Evolutionary conservation across 2,888 invertebrate species (phyloP), one percentile per base, ranked within the genome.

Genomic region (Napeogenes sylphis): DNA sequence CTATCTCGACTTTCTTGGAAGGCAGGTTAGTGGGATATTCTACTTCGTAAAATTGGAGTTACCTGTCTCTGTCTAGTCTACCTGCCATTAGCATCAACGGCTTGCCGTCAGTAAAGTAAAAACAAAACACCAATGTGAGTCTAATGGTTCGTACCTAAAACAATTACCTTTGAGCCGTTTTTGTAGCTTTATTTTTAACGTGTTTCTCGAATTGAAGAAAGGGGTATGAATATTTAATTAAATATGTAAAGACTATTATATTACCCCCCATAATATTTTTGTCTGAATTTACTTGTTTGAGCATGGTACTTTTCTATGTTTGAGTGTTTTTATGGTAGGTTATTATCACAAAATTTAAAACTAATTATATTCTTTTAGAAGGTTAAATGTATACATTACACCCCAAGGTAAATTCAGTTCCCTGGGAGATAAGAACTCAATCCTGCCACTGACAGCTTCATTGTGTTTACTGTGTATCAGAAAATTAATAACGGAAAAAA

Each of bases 391-490:
- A 21, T 61, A 56, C 53, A 61, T 55, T 56, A 55, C 56, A 61
- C 82, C 82, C 84, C 70, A 74, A 77, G 74, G 75, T 71, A 69
- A 71, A 73, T 70, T 74, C 71, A 64, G 70, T 56, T 66, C 55
- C 61, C 68, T 69, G 64, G 42, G 73, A 77, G 81, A 84, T 84
- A 85, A 84, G 81, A 81, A 78, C 83, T 83, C 84, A 83, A 85
- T 85, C 81, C 82, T 84, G 84, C 75, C 77, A 75, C 74, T 79
- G 82, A 81, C 85, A 83, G 80, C 70, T 67, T 58, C 69, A 71
- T 71, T 73, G 74, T 75, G 77, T 78, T 77, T 73, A 69, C 59
- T 32, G 60, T 65, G 63, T 56, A 62, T 63, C 67, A 51, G 68
- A 70, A 71, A 71, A 56, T 56, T 60, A 66, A 59, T 58, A 21